phyloP scores from a whole-genome alignment of 2,888 invertebrate species.

The Cephus runcator region DNA sequence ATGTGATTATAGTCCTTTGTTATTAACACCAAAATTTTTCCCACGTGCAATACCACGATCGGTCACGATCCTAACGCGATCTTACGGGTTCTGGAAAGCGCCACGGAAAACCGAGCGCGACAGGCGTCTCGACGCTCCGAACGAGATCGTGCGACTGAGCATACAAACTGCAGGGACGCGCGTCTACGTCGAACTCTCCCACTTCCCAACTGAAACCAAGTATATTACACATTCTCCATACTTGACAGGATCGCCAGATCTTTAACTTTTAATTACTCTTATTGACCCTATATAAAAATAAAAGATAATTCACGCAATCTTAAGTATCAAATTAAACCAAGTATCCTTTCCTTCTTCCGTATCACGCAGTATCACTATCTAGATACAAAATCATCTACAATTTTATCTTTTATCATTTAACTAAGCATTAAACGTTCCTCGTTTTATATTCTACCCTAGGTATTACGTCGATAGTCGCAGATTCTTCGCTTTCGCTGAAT shows the following conservation, averaged over 20 bases:
- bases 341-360: neutral
- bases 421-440: neutral
- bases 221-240: slow-evolving; percentile 11
- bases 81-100: slow-evolving; percentile 17
- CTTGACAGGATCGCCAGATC: neutral
- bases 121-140: slow-evolving; percentile 54
- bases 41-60: neutral
- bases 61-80: neutral
- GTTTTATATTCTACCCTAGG: neutral
- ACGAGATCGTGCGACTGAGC: slow-evolving; percentile 62
- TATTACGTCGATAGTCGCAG: neutral
- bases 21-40: neutral
- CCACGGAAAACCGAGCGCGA: slow-evolving; percentile 26
- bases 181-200: slow-evolving; percentile 31
- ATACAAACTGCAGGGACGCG: slow-evolving; percentile 51
- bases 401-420: neutral
- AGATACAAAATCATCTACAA: neutral
- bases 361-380: neutral
- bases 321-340: neutral
- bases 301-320: neutral
- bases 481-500: neutral
- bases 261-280: neutral
- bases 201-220: slow-evolving; percentile 22
- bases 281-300: neutral
- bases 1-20: neutral